A percentile compares a stretch with the other conserved stretches of the same genome.
These are phyloP conservation scores for Saturnia japonica DNA, from an alignment of 2,888 invertebrate genomes.

Conservation along the genomic window DNA sequence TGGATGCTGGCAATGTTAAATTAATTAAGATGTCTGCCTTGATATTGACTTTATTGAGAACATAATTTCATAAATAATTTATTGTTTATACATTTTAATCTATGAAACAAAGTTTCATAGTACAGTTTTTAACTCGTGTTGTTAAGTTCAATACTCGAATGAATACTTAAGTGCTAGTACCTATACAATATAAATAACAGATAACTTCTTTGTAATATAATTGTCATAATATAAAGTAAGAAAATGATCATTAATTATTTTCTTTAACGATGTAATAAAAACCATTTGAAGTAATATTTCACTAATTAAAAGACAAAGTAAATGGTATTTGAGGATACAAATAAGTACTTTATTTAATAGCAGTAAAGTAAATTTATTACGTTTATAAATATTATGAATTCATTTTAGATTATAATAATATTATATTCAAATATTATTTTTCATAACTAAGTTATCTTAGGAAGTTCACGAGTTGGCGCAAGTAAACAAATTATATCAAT, in stretches of 20 bases:
- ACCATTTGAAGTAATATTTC: background rate
- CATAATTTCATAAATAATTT: too few species aligned
- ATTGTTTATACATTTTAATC: too few species aligned
- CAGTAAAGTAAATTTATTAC: background rate
- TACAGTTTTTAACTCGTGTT: background rate
- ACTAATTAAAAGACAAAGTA: constrained; percentile 1
- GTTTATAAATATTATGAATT: background rate
- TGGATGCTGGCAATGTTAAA: too few species aligned
- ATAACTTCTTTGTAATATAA: background rate
- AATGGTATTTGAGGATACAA: background rate
- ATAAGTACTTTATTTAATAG: background rate
- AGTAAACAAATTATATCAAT: constrained; percentile 30
- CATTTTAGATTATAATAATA: constrained; percentile 8
- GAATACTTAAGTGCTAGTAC: background rate
- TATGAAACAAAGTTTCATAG: background rate
- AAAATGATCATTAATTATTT: background rate
- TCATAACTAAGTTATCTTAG: constrained; percentile 22
- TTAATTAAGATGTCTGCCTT: background rate
- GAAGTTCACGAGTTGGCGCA: constrained; percentile 27
- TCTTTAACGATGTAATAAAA: background rate
- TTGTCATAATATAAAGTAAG: background rate
- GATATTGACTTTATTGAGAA: too few species aligned
- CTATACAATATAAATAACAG: background rate
- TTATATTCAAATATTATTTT: constrained; percentile 11
- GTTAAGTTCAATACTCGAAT: background rate